Evolutionary conservation across 2,888 invertebrate species (phyloP), one percentile per base, ranked within the genome.

Genomic region (Archips crataeganus): DNA sequence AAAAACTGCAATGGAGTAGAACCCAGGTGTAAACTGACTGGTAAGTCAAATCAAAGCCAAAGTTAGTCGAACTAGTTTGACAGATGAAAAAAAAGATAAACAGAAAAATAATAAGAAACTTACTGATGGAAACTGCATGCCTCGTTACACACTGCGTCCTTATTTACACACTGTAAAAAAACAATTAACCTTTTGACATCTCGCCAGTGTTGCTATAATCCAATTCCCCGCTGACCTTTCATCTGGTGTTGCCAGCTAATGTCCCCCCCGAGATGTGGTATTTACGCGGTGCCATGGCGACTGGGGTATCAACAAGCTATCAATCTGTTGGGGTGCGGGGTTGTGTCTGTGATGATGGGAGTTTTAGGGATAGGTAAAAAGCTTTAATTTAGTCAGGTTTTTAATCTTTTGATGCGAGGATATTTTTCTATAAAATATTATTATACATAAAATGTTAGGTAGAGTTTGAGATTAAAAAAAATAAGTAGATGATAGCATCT

Each of bases 251-350:
- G 64, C 64, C 47, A 64, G 65, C 13, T 65, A 65, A 65, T 36
- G 51, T 36, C 34, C 65, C 65, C 65, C 65, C 36, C 51, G 65
- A 65, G 65, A 65, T 65, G 65, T 51, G 65, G 65, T 65, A 65
- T 65, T 65, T 36, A 65, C 64, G 65, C 64, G 72, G 61, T 32
- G 42, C 68, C 74, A 70, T 74, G 70, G 64, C 69, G 59, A 74
- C 74, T 13, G 64, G 59, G 70, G 74, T 70, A 51, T 65, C 69
- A 74, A 74, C 74, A 74, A 59, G 61, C 49, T 51, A 62, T 63
- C 51, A 61, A 60, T 54, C 47, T 39, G 36, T n/a, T 45, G 47
- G 63, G 63, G 63, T 63, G 63, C 47, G 51, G 65, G 51, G 65
- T 2, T 34, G n/a, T 49, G 51, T 6, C 36, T 32, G 34, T 36